Base-by-base conservation (phyloP, 2,797 vertebrate species). In the Cetoscarus ocellatus region DNA sequence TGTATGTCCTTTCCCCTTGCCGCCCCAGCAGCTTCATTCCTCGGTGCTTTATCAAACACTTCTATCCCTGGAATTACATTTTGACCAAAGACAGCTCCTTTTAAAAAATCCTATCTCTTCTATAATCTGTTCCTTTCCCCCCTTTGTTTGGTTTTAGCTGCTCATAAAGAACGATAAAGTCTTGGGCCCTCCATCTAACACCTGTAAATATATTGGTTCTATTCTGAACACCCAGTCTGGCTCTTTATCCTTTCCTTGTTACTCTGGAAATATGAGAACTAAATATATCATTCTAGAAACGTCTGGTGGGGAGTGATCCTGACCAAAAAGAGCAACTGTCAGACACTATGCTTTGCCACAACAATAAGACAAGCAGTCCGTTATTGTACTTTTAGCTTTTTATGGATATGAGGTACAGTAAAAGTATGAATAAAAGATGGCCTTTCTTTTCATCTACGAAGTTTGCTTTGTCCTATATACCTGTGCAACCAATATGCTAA, bases 61-160 rank as follows among this genome's bases (percentile, higher is more conserved):
- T 61, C 57, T 58, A 72, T 80, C 58, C 65, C 52, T 71, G 53
- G 69, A 79, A 86, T 82, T 84, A 74, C 74, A 79, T 82, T 77
- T 82, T 62, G 66, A 81, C 75, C 74, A 73, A 55, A 68, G 67
- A 51, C 34, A 19, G 36, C 27, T 34, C 61, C 56, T 73, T 75
- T 59, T 50, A 39, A 35, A 61, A 72, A 61, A 64, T 48, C 18
- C 36, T 47, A 74, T 74, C 55, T 62, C 59, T 18, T 57, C 44
- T 40, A 35, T 38, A 34, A 45, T 71, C 58, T 57, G 44, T 39
- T 72, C 65, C 42, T 63, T 44, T 6, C 11, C 17, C 3, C 34
- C n/a, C 44, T 7, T 70, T 82, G 17, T 84, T 66, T 70, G 54
- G 76, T 74, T 86, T 75, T 40, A 58, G 65, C 56, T 69, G 19